phyloP scores from a whole-genome alignment of 2,797 vertebrate genomes.

The Crenuchus spilurus region DNA sequence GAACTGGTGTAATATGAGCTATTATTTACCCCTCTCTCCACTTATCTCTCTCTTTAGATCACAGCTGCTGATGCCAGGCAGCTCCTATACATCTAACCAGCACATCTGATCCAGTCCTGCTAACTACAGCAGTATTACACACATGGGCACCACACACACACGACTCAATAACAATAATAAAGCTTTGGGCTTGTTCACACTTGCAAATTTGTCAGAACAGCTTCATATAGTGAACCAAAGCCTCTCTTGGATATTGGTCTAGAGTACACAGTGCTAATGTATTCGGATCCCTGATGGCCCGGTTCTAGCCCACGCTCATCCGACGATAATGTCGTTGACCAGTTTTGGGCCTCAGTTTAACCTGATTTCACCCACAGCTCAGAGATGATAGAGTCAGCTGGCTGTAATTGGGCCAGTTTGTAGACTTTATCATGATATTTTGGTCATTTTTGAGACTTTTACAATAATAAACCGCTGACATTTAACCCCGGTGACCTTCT shows the following conservation, averaged over 20 bases:
- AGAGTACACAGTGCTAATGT: neutral
- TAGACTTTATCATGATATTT: no score
- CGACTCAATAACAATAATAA: constrained; percentile 23
- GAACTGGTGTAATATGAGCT: constrained; percentile 68
- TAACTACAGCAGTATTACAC: no score
- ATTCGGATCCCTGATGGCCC: no score
- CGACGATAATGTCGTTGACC: no score
- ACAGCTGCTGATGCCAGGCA: constrained; percentile 9
- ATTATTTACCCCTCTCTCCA: constrained; percentile 61
- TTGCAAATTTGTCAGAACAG: constrained; percentile 17
- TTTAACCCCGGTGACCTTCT: no score
- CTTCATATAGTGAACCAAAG: constrained; percentile 3
- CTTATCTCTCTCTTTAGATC: constrained; percentile 59
- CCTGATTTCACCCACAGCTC: no score
- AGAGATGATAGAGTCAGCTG: no score
- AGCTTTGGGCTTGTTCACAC: constrained; percentile 12
- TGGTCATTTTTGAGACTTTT: no score
- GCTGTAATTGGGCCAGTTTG: no score
- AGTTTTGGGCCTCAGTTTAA: no score
- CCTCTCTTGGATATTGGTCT: neutral
- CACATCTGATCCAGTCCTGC: neutral
- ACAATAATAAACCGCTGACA: no score
- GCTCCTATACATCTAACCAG: constrained; percentile 26
- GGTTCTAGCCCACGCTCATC: no score
- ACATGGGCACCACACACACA: neutral